These are phyloP conservation scores for Caenorhabditis zanzibari DNA, from an alignment of 2,888 invertebrate species.

Conservation along the genomic window DNA sequence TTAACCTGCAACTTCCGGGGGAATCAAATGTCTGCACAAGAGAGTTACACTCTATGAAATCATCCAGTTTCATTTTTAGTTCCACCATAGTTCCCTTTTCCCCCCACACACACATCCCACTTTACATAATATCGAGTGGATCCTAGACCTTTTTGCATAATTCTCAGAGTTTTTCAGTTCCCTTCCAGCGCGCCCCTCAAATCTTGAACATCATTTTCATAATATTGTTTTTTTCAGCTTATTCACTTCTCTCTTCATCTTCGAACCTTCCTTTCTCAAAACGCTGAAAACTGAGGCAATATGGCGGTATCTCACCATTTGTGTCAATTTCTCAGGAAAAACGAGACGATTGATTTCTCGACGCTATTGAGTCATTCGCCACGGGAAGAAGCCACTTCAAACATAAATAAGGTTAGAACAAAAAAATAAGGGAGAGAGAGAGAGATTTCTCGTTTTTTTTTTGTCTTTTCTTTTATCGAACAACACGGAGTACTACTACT, in stretches of 20 bases:
- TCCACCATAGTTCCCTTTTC: slow-evolving; percentile 32
- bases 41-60: slow-evolving; percentile 37
- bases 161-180: neutral
- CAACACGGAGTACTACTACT: slow-evolving; percentile 37
- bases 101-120: slow-evolving; percentile 10
- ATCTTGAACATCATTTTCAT: slow-evolving; percentile 15
- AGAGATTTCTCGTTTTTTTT: slow-evolving; percentile 13
- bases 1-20: slow-evolving; percentile 49
- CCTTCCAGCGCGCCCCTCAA: neutral
- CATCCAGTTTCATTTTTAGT: slow-evolving; percentile 40
- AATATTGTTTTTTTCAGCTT: slow-evolving; percentile 17
- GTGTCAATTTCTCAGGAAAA: slow-evolving; percentile 59
- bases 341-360: slow-evolving; percentile 62
- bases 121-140: slow-evolving; percentile 21
- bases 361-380: slow-evolving; percentile 48
- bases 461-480: slow-evolving; percentile 17
- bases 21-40: slow-evolving; percentile 40
- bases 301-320: slow-evolving; percentile 66
- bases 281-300: slow-evolving; percentile 14
- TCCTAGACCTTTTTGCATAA: slow-evolving; percentile 34
- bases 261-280: slow-evolving; percentile 2
- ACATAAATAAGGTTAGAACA: slow-evolving; percentile 64
- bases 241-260: slow-evolving; percentile 12
- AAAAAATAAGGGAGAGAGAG: neutral
- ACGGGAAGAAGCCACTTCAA: slow-evolving; percentile 63